These are phyloP conservation scores for Heliconius hewitsoni DNA, from an alignment of 1,140 invertebrate genomes.

Conservation along the genomic window DNA sequence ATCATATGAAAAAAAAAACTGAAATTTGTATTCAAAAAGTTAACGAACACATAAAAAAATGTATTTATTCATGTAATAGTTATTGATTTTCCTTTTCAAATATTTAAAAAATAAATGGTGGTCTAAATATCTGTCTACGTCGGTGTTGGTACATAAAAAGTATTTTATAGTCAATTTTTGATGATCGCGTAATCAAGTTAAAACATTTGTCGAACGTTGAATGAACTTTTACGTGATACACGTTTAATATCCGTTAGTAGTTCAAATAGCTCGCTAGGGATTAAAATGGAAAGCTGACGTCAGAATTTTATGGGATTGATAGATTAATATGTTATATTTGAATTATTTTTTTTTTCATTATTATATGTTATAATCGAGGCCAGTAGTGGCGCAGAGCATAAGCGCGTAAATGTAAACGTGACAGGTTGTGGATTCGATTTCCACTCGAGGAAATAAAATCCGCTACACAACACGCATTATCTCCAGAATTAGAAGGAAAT, in stretches of 20 bases:
- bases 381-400: too few species aligned
- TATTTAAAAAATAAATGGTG: background rate
- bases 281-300: constrained; percentile 40
- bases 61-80: constrained; percentile 8
- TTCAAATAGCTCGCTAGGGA: constrained; percentile 40
- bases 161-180: constrained; percentile 33
- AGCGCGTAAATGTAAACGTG: too few species aligned
- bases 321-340: constrained; percentile 22
- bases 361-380: too few species aligned
- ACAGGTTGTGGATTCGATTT: background rate
- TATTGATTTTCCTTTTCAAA: constrained; percentile 24
- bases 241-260: constrained; percentile 44
- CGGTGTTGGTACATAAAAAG: background rate
- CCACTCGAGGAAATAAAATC: background rate
- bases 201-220: constrained; percentile 34
- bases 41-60: constrained; percentile 11
- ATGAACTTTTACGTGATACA: constrained; percentile 38
- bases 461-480: background rate
- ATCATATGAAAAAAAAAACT: background rate
- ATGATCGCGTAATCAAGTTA: constrained; percentile 39
- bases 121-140: background rate
- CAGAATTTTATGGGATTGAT: constrained; percentile 35
- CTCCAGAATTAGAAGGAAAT: background rate
- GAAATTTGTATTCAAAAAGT: constrained; percentile 10
- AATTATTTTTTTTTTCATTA: constrained; percentile 6